A percentile compares a stretch with the other conserved stretches of the same genome.
Conservation (phyloP, 2,113 vertebrate genomes). For the Centropristis striata region DNA sequence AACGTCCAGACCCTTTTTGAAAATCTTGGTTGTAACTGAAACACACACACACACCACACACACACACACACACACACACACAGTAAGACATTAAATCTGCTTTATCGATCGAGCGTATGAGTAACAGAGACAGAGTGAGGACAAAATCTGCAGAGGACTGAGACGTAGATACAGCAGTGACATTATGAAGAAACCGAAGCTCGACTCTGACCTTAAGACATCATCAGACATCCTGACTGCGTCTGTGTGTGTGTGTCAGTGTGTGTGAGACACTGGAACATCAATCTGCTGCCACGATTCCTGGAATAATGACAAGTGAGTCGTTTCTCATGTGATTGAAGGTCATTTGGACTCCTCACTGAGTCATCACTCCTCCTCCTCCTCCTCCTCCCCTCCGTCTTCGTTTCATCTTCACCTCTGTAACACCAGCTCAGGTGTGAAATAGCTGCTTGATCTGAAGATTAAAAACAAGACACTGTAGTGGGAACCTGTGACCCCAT, state of each 20-base stretch:
- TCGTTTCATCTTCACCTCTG: constrained; percentile 7
- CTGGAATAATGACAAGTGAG: constrained; percentile 30
- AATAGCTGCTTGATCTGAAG: neutral
- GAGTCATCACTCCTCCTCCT: constrained; percentile 13
- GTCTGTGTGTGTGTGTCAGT: constrained; percentile 5
- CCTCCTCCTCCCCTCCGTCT: constrained; percentile 2
- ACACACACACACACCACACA: too few species aligned
- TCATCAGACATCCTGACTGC: constrained; percentile 9
- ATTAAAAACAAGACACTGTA: neutral
- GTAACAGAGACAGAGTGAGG: neutral
- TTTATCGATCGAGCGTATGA: constrained; percentile 6
- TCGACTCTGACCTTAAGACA: constrained; percentile 12
- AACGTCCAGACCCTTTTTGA: too few species aligned
- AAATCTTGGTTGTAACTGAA: too few species aligned
- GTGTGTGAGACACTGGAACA: neutral
- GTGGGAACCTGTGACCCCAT: too few species aligned
- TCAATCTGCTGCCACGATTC: neutral
- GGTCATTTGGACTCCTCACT: constrained; percentile 28
- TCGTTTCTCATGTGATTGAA: constrained; percentile 37
- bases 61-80: neutral
- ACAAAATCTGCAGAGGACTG: neutral
- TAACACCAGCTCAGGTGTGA: neutral
- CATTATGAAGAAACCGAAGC: constrained; percentile 18
- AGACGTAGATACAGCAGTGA: neutral
- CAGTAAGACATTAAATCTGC: neutral